Conservation (phyloP, 2,113 vertebrate genomes). For the Procavia capensis region DNA sequence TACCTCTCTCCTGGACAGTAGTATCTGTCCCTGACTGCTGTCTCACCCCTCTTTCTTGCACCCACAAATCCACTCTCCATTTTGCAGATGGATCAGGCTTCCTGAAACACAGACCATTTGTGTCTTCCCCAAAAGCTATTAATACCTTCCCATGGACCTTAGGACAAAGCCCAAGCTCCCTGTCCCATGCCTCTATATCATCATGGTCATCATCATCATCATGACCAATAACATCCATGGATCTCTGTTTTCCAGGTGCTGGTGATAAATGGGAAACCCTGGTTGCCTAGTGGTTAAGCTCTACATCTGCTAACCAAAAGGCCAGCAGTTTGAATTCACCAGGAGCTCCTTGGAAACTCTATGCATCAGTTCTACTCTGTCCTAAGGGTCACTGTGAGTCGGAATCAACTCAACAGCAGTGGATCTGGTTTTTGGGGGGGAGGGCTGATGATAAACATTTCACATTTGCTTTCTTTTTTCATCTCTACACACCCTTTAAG, state of each 20-base stretch:
- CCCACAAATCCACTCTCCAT: background rate
- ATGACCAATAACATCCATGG: background rate
- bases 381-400: too few relatives aligned
- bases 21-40: background rate
- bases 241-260: background rate
- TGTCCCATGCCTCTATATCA: background rate
- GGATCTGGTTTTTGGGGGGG: too few relatives aligned
- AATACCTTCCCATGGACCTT: background rate
- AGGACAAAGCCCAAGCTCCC: background rate
- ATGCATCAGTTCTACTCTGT: too few relatives aligned
- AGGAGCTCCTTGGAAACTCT: too few relatives aligned
- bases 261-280: background rate
- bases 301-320: too few relatives aligned
- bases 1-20: background rate
- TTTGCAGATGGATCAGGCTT: background rate
- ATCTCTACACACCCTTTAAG: background rate
- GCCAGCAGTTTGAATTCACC: too few relatives aligned
- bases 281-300: too few relatives aligned
- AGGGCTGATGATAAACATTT: background rate
- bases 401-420: too few relatives aligned
- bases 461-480: background rate
- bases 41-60: background rate
- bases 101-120: background rate
- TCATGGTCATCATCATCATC: background rate
- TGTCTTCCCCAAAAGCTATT: background rate